phyloP scores from a whole-genome alignment of 2,113 vertebrate species.

The Gila orcuttii region DNA sequence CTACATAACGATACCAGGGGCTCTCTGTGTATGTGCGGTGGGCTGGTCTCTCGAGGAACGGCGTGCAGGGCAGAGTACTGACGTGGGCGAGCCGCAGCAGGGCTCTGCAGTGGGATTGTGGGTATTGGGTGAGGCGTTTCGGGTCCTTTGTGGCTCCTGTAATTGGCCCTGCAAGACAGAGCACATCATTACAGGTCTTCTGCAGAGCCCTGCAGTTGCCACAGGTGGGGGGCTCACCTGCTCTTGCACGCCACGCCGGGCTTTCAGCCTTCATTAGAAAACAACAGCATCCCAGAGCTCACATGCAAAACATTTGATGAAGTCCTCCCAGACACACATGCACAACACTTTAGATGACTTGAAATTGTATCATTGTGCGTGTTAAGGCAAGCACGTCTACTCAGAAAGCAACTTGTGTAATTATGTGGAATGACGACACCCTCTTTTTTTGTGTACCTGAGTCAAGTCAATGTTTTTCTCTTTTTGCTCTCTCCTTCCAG shows the following conservation, averaged over 20 bases:
- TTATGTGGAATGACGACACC: neutral
- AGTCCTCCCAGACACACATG: conserved; percentile 17
- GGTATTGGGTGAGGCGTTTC: conserved; percentile 54
- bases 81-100: conserved; percentile 29
- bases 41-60: conserved; percentile 57
- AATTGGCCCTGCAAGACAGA: conserved; percentile 50
- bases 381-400: conserved; percentile 9
- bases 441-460: neutral
- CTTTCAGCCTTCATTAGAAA: conserved; percentile 67
- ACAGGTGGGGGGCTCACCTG: conserved; percentile 50
- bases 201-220: conserved; percentile 59
- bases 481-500: conserved; percentile 71
- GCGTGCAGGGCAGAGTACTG: conserved; percentile 45
- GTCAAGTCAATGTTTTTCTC: conserved; percentile 40
- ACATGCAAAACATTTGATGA: conserved; percentile 52
- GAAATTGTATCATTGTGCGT: conserved; percentile 19
- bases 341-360: neutral
- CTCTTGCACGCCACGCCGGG: conserved; percentile 46
- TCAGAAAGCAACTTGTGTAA: conserved; percentile 19
- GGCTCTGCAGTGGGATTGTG: conserved; percentile 55
- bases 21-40: neutral
- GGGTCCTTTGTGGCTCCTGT: conserved; percentile 52
- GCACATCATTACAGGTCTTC: conserved; percentile 65
- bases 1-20: neutral
- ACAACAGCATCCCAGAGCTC: conserved; percentile 74